These are phyloP conservation scores for Adoxophyes honmai DNA, from an alignment of 1,140 invertebrate genomes.

Conservation along the genomic window DNA sequence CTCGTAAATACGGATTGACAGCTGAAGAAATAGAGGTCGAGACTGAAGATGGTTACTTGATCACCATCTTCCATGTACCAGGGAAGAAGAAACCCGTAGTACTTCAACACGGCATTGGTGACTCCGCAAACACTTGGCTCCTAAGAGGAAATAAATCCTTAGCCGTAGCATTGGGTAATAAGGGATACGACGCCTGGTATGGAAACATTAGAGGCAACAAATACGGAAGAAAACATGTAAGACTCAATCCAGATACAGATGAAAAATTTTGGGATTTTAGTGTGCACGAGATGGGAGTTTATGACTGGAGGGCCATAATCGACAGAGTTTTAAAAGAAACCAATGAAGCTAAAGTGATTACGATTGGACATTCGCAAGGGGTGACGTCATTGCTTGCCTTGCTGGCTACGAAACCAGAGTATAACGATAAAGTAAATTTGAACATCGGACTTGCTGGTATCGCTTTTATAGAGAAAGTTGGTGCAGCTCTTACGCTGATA, in stretches of 20 bases:
- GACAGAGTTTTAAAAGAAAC: slow-evolving; percentile 77
- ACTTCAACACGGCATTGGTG: slow-evolving; percentile 85
- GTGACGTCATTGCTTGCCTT: slow-evolving; percentile 42
- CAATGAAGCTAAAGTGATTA: slow-evolving; percentile 56
- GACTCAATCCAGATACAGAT: slow-evolving; percentile 58
- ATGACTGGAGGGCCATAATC: slow-evolving; percentile 80
- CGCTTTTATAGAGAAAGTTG: neutral
- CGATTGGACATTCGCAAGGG: slow-evolving; percentile 72
- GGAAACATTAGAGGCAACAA: slow-evolving; percentile 79
- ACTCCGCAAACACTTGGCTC: slow-evolving; percentile 81
- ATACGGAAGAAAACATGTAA: slow-evolving; percentile 68
- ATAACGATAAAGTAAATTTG: neutral
- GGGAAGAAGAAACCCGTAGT: slow-evolving; percentile 67
- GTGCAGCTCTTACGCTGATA: neutral
- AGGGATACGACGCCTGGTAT: slow-evolving; percentile 85
- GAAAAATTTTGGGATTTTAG: slow-evolving; percentile 77
- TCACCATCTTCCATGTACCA: slow-evolving; percentile 80
- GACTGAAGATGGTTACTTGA: slow-evolving; percentile 83
- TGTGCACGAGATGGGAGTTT: slow-evolving; percentile 78
- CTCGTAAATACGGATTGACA: slow-evolving; percentile 69
- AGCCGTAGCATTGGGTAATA: slow-evolving; percentile 48
- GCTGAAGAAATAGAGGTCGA: slow-evolving; percentile 72
- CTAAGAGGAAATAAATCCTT: slow-evolving; percentile 74
- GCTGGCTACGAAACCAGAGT: neutral
- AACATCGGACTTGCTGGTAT: neutral